Percentiles rank a stretch among this genome's conserved stretches.
These are phyloP conservation scores for Aegotheles bennettii DNA, from an alignment of 2,113 vertebrate genomes.

Conservation along the genomic window DNA sequence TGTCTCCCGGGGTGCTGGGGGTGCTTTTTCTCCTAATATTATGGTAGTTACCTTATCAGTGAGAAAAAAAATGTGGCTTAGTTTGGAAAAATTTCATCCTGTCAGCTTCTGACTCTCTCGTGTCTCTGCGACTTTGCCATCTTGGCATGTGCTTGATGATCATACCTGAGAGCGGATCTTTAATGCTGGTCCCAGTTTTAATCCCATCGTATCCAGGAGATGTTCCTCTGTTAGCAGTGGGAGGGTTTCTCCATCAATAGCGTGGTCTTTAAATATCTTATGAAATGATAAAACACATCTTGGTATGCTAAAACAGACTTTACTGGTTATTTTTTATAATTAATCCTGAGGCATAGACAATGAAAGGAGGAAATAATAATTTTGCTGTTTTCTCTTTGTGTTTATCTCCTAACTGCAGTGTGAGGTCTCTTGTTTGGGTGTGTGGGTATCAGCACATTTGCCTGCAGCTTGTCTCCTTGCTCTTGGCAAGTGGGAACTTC, in stretches of 20 bases:
- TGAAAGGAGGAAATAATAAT: neutral
- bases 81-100: neutral
- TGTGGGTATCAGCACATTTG: neutral
- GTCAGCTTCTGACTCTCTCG: neutral
- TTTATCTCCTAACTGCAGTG: neutral
- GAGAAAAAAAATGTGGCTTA: neutral
- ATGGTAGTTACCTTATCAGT: neutral
- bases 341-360: neutral
- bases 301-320: neutral
- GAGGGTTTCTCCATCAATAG: conserved; percentile 94
- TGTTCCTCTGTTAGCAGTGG: conserved; percentile 94
- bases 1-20: neutral
- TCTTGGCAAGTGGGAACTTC: neutral
- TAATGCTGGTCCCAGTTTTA: conserved; percentile 91
- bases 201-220: conserved; percentile 89
- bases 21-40: neutral
- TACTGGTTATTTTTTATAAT: neutral
- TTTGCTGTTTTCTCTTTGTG: neutral
- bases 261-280: conserved; percentile 91
- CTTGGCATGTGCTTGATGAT: neutral
- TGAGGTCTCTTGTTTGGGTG: neutral
- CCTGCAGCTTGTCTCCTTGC: neutral
- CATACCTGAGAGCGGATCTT: conserved; percentile 95
- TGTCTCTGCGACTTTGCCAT: neutral
- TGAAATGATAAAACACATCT: conserved; percentile 34